phyloP scores from a whole-genome alignment of 2,113 vertebrate species.

The Psophia crepitans region DNA sequence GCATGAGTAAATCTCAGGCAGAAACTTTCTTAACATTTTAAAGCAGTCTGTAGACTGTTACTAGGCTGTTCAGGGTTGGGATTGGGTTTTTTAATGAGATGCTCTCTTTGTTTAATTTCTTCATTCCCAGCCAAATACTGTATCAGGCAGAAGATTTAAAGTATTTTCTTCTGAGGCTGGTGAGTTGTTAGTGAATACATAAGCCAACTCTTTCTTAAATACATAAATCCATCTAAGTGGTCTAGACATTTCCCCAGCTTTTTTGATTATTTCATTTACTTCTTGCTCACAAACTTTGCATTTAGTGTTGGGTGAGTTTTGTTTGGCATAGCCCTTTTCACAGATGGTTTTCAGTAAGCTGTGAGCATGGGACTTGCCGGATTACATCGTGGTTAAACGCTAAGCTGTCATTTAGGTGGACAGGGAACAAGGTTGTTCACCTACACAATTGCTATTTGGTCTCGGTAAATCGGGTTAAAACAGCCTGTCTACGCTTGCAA shows the following conservation, averaged over 20 bases:
- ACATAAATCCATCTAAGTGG: neutral
- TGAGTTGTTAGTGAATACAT: neutral
- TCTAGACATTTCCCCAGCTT: neutral
- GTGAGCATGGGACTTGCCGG: neutral
- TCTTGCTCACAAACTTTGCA: neutral
- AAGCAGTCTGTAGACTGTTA: neutral
- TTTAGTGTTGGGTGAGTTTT: neutral
- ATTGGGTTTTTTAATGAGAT: neutral
- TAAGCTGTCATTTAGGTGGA: neutral
- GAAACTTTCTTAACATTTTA: neutral
- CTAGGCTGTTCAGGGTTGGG: neutral
- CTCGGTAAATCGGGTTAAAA: neutral
- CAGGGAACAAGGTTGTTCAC: neutral
- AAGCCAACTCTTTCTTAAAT: neutral
- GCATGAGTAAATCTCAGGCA: neutral
- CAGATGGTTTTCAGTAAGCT: neutral
- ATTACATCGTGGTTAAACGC: neutral
- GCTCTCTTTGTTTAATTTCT: neutral
- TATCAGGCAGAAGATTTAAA: neutral
- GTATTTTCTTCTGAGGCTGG: neutral
- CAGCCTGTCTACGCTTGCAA: neutral
- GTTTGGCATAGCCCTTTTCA: neutral
- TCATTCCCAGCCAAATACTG: neutral
- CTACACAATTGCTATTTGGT: neutral
- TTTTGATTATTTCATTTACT: neutral